Evolutionary conservation across 2,888 invertebrate species (phyloP), one percentile per base, ranked within the genome.

Genomic region (Drosophila niveifrons): DNA sequence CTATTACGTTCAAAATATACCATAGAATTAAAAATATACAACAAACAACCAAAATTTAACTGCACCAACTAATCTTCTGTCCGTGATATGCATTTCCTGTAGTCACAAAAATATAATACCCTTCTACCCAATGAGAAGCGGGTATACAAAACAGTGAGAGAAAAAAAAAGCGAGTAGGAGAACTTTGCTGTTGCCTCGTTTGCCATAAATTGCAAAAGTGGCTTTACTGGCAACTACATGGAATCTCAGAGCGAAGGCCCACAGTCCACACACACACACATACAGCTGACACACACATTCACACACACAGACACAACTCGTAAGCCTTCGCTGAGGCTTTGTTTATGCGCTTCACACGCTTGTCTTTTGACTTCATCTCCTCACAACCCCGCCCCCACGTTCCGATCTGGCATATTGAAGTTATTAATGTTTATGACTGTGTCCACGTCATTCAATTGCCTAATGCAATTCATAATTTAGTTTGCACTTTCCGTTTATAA

Each of bases 291-390:
- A 23, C 6, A 23, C 6, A 23, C 23, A n/a, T n/a, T n/a, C n/a
- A 4, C 23, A 23, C 23, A 23, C 23, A 6, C 18, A 1, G 6
- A 23, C 23, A 48, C 53, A 67, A 62, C 31, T 48, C 55, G 46
- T 44, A 69, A 65, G 69, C 75, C 66, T 75, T 58, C 58, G 56
- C 71, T 4, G 78, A 41, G 79, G 8, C 17, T 71, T 79, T 83
- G 83, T 86, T 83, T 83, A 83, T 86, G 68, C 79, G 86, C 79
- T 86, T 83, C 83, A 83, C 83, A 83, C 81, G 77, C 81, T 77
- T 84, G 82, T 87, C 85, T 75, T 74, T 66, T 56, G 48, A 43
- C 75, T 66, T 71, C 75, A 58, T 63, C 44, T 39, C 17, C 29
- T 41, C 23, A 39, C 46, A 41, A 39, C 46, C 34, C 43, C 36